Conservation (phyloP, 2,888 invertebrate species). For the Stenurella melanura region DNA sequence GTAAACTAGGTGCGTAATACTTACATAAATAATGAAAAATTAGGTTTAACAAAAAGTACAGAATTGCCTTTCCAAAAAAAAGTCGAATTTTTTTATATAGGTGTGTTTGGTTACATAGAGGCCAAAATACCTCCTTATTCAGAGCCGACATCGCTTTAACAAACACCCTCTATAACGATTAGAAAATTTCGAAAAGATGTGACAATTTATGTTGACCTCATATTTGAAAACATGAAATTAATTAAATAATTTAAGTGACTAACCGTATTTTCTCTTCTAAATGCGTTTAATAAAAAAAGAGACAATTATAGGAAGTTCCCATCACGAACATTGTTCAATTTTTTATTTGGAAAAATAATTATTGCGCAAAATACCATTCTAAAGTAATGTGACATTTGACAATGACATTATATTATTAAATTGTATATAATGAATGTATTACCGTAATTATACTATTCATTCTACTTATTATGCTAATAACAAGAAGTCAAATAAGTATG, state of each 20-base stretch:
- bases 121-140: too few relatives aligned
- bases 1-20: too few relatives aligned
- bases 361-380: too few relatives aligned
- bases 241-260: not conserved
- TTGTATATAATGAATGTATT: slow-evolving; percentile 3
- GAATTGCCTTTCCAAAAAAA: too few relatives aligned
- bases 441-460: not conserved
- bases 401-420: not conserved
- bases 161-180: too few relatives aligned
- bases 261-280: not conserved
- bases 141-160: too few relatives aligned
- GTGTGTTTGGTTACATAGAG: too few relatives aligned
- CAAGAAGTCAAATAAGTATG: not conserved
- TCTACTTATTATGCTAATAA: not conserved
- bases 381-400: not conserved
- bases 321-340: not conserved
- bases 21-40: too few relatives aligned
- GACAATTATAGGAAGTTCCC: not conserved
- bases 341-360: not conserved
- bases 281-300: not conserved
- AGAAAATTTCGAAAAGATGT: too few relatives aligned
- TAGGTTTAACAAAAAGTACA: too few relatives aligned
- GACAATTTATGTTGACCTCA: not conserved
- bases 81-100: too few relatives aligned
- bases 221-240: not conserved